Evolutionary conservation across 1,140 invertebrate genomes (phyloP), one percentile per base, ranked within the genome.

Genomic region (Nasonia longicornis): DNA sequence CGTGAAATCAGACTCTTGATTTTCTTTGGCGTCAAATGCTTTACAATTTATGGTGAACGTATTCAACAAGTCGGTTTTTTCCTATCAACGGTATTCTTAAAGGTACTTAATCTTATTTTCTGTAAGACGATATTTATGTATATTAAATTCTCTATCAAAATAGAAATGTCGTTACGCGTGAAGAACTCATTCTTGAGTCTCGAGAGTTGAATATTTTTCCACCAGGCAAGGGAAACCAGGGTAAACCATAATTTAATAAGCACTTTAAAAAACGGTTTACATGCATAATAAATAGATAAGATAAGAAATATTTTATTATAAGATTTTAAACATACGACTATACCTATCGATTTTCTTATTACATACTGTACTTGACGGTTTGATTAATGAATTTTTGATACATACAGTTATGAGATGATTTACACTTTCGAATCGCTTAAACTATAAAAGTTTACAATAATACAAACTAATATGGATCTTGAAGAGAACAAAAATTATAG

Each of bases 11-110:
- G 58, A 79, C 70, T 64, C 48, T 35, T 73, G 72, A 79, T 73
- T 79, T 72, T 79, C 58, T 79, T 73, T 79, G 70, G 78, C 22
- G 45, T 66, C 70, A 79, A 79, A 79, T 79, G 35, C 48, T 73
- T 73, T 73, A 45, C 8, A 70, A 11, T 70, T 77, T 77, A 76
- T 42, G 4, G 7, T 75, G 14, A 35, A 75, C 7, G 58, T 76
- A 52, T 16, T 69, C 66, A 66, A 64, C 8, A 74, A 75, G 16
- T 75, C 20, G 31, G 12, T 31, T 75, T 75, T 58, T 20, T 42
- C 10, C 38, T 42, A 10, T 42, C 4, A 42, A 42, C 38, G 38
- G 38, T 58, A 6, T 26, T 26, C 16, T 20, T 58, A 58, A 58
- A 58, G 7, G 14, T 58, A 58, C 26, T 26, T 20, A 58, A 20